Base-by-base conservation (phyloP, 2,797 vertebrate species). In the Balearica regulorum region DNA sequence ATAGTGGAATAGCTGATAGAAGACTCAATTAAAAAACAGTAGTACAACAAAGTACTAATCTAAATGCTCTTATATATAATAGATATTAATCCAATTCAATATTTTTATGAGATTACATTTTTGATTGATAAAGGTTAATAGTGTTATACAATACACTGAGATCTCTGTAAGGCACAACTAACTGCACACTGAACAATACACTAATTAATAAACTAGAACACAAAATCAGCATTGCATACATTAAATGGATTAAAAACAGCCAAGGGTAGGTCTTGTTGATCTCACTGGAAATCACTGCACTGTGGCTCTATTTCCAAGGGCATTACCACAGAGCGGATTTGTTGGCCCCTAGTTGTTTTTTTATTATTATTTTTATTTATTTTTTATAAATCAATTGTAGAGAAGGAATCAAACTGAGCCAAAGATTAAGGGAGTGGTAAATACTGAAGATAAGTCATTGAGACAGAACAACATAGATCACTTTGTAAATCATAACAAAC, bases 101-200 rank as follows among this genome's bases (percentile, higher is more conserved):
- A 79, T 76, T 95, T 94, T 92, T 92, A 92, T 70, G 61, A 91
- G 37, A 95, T 89, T 87, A 92, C 8, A 57, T 64, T 92, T 89
- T 79, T 92, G 62, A 89, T 70, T 89, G 21, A 87, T 92, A 94
- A 92, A 89, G 39, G 33, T 68, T 94, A 91, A 89, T 61, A 83
- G 24, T 49, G 41, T 89, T 82, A 58, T 11, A 65, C 37, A 87
- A 87, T 65, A 72, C 39, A 69, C 54, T 90, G 68, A 55, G 54
- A 71, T 48, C 44, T 57, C 73, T 76, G n/a, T 76, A 81, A 92
- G 29, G 24, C 54, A 89, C 46, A 94, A 84, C 44, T 68, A 89
- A 68, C 58, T 66, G 24, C 39, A 46, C 31, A 49, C 20, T 43
- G 35, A 39, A 89, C 55, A 87, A 79, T 55, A 92, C 66, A 25